Evolutionary conservation across 2,797 vertebrate genomes (phyloP).

Genomic region (Clarias laeviceps): DNA sequence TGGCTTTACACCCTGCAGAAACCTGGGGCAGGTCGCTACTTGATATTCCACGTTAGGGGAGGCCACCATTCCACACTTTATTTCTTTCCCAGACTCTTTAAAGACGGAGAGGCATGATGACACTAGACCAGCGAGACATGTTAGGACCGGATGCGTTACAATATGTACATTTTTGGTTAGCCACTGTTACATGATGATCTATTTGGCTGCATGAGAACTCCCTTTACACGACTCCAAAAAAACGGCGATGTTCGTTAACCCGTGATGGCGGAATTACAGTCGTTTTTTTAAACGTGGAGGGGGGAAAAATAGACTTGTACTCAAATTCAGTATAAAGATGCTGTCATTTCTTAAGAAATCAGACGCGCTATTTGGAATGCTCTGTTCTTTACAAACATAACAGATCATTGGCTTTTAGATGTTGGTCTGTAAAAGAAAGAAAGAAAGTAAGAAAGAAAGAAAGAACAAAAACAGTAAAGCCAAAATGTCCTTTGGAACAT

Average conservation of each 20-base stretch:
- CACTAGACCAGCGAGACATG: constrained; percentile 74
- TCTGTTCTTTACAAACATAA: constrained; percentile 85
- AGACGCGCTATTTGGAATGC: constrained; percentile 84
- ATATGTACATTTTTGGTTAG: constrained; percentile 83
- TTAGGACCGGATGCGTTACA: constrained; percentile 78
- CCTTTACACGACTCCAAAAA: constrained; percentile 69
- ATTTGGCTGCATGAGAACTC: constrained; percentile 68
- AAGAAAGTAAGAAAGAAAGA: constrained; percentile 69
- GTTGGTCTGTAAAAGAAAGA: constrained; percentile 75
- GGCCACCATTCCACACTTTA: constrained; percentile 64
- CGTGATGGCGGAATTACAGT: constrained; percentile 76
- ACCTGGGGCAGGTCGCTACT: constrained; percentile 68
- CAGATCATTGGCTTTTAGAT: constrained; percentile 85
- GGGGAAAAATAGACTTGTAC: constrained; percentile 71
- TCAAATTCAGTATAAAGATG: constrained; percentile 71
- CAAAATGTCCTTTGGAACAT: constrained; percentile 88
- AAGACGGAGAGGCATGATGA: constrained; percentile 74
- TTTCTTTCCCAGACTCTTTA: constrained; percentile 76
- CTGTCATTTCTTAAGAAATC: constrained; percentile 82
- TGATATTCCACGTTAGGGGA: constrained; percentile 63
- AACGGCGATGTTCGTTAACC: constrained; percentile 70
- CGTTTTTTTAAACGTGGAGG: constrained; percentile 67
- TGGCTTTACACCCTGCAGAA: constrained; percentile 73
- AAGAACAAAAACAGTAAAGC: constrained; percentile 63
- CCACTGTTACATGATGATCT: constrained; percentile 77